Evolutionary conservation across 2,888 invertebrate genomes (phyloP), one percentile per base, ranked within the genome.

Genomic region (Cryptus armator): DNA sequence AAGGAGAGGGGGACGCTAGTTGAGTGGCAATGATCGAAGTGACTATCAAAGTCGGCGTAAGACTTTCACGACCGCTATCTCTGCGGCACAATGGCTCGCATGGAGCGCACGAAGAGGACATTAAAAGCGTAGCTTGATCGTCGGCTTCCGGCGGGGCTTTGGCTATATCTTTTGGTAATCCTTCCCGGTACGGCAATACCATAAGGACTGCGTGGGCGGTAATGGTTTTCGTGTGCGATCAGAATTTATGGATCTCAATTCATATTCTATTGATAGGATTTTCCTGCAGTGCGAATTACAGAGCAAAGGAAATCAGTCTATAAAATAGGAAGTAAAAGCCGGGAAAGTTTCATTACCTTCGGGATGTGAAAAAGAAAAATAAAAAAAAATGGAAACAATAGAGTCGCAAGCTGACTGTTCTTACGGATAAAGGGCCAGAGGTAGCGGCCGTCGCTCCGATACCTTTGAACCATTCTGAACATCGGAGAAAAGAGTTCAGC

Each of bases 121-220:
- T 66, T 71, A 79, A 79, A 66, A 14, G 70, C 32, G 12, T n/a
- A 53, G 51, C 72, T 72, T 66, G 53, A 66, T 72, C 56, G 64
- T 66, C 72, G 72, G 66, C 66, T 72, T 72, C 51, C 64, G 53
- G 51, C 37, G n/a, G 24, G 51, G n/a, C 66, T 72, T 29, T 2
- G 44, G 66, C 66, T 66, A 66, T 80, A 72, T 72, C 53, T 66
- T 29, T 24, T n/a, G 29, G n/a, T 66, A 80, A 80, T 80, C 53
- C 37, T 59, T 78, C 59, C 37, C 44, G 37, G 32, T 48, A 62
- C 59, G 43, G 37, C n/a, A 56, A n/a, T 56, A 43, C 7, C 24
- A 48, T 56, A n/a, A 12, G 19, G 48, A 78, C 62, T 29, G 44
- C 67, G 37, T 68, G 14, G 32, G 46, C n/a, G 19, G 62, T 70